Conservation (phyloP, 1,140 invertebrate species). For the Pomacea maculata region DNA sequence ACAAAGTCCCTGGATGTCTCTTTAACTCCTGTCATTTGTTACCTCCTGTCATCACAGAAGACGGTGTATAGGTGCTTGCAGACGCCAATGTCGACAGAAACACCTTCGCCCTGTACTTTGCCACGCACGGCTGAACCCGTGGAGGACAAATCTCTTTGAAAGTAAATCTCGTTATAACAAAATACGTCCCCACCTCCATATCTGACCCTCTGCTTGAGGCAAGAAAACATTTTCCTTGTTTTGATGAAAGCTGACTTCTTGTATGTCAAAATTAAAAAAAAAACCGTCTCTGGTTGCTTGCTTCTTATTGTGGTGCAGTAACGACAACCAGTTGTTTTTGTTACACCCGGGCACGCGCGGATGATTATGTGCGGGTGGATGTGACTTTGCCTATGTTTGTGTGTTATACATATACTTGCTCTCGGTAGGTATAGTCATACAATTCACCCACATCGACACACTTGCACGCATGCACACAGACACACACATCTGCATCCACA, state of each 20-base stretch:
- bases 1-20: no score
- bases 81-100: no score
- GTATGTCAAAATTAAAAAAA: no score
- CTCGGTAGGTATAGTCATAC: neutral
- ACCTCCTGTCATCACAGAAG: no score
- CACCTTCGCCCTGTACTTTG: no score
- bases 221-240: neutral
- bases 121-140: no score
- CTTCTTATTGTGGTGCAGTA: neutral
- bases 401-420: neutral
- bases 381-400: neutral
- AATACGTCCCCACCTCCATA: neutral
- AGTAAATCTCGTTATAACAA: no score
- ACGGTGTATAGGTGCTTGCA: no score
- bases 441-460: slow-evolving; percentile 1
- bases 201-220: neutral
- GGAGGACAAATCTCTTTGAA: no score
- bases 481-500: neutral
- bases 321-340: neutral
- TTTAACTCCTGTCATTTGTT: no score
- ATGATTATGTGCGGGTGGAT: neutral
- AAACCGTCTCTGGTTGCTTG: neutral
- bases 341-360: neutral
- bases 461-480: slow-evolving; percentile 5
- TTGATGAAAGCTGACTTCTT: neutral